Base-by-base conservation (phyloP, 2,113 vertebrate genomes). In the Muntiacus muntjak region DNA sequence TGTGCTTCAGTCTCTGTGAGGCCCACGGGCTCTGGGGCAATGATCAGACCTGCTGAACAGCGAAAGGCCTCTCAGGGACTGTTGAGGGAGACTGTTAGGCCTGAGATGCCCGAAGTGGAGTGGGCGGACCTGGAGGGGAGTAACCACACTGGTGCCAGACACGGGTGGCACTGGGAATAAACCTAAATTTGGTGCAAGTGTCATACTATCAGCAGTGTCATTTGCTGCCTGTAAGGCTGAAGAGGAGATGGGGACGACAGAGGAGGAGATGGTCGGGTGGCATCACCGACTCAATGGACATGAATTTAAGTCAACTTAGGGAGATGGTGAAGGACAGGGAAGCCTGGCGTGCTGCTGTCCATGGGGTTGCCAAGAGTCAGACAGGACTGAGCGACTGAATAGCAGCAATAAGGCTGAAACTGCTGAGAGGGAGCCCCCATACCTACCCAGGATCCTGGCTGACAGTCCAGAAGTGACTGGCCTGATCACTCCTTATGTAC, bases 151-250 rank as follows among this genome's bases (percentile, higher is more conserved):
- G 45, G 21, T 21, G 15, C 10, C 21, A 21, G 23, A 6, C 47
- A 26, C 21, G 2, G 15, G 17, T 11, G 26, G 19, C 28, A 15
- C 25, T 7, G 23, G 64, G 26, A 40, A 43, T 12, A 62, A 45
- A 7, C 36, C 99, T 94, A 99, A 99, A 97, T 99, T 99, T 97
- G 99, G 99, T 98, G 99, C 99, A 36, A 99, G 99, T 84, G 99
- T 99, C 97, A 99, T 99, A 97, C 96, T 99, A 97, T 96, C 99
- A 98, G 99, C 99, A 0, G 99, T 99, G 4, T 99, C 98, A 74
- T 98, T 99, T 98, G 99, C 99, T 97, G 99, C 99, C 95, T 99
- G 99, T 98, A 99, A 99, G 98, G 99, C 99, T 91, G 99, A 99
- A 93, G 99, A 74, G 71, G 71, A 43, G 36, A 43, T 7, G 40